Conservation (phyloP, 2,797 vertebrate species). For the Melanotaenia maccullochi region DNA sequence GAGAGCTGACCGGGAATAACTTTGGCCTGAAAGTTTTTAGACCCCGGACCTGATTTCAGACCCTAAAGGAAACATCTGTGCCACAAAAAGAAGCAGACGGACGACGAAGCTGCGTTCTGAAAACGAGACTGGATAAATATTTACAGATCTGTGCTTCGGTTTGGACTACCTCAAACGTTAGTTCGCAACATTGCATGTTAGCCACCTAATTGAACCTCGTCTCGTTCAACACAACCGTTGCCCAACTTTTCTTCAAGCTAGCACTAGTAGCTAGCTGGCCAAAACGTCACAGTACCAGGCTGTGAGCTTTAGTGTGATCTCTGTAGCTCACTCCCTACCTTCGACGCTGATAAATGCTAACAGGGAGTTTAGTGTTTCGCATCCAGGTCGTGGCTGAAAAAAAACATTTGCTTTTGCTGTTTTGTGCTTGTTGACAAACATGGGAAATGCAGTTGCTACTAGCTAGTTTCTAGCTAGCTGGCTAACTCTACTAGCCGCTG, state of each 20-base stretch:
- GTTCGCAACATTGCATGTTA: slow-evolving; percentile 56
- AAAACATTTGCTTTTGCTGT: slow-evolving; percentile 14
- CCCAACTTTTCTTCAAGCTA: slow-evolving; percentile 72
- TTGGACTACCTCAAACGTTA: slow-evolving; percentile 8
- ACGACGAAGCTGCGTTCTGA: slow-evolving; percentile 15
- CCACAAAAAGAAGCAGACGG: not conserved
- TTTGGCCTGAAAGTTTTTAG: slow-evolving; percentile 79
- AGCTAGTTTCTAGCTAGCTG: slow-evolving; percentile 72
- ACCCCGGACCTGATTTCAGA: slow-evolving; percentile 63
- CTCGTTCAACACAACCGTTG: slow-evolving; percentile 49
- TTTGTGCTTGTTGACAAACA: slow-evolving; percentile 67
- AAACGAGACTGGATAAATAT: slow-evolving; percentile 25
- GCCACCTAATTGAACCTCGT: slow-evolving; percentile 56
- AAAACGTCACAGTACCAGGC: slow-evolving; percentile 39
- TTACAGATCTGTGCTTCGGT: not conserved
- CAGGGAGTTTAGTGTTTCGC: slow-evolving; percentile 18
- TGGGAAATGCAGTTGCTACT: slow-evolving; percentile 69
- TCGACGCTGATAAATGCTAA: slow-evolving; percentile 6
- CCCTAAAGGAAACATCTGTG: slow-evolving; percentile 41
- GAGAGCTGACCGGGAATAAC: slow-evolving; percentile 70
- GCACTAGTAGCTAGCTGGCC: slow-evolving; percentile 51
- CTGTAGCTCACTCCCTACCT: not conserved
- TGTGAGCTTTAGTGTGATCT: slow-evolving; percentile 13
- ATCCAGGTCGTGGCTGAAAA: not conserved
- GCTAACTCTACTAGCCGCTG: slow-evolving; percentile 71